Conservation (phyloP, 2,113 vertebrate species). For the Telmatochromis brachygnathus region DNA sequence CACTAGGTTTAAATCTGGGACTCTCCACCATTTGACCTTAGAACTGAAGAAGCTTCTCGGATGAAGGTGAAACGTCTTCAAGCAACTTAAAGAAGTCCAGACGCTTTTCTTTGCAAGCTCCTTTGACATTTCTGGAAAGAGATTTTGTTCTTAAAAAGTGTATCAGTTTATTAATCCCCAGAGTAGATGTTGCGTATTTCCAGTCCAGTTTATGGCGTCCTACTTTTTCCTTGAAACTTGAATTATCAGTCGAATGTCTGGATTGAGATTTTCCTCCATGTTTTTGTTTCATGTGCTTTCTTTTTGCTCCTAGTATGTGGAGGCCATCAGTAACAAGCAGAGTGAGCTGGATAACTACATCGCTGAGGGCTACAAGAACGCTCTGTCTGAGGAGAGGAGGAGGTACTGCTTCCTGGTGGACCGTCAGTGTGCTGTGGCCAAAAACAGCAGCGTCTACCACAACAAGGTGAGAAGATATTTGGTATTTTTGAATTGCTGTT, state of each 20-base stretch:
- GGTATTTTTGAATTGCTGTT: fast-evolving
- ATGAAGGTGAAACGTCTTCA: too few species aligned
- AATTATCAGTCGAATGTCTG: neutral
- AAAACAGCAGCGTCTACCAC: conserved; percentile 82
- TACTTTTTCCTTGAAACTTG: neutral
- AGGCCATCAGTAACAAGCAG: conserved; percentile 92
- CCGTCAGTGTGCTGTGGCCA: conserved; percentile 89
- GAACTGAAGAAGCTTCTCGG: too few species aligned
- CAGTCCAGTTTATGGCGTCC: neutral
- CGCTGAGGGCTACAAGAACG: conserved; percentile 88
- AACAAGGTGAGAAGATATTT: conserved; percentile 78
- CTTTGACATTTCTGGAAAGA: neutral
- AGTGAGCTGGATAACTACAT: conserved; percentile 86
- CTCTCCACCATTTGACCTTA: too few species aligned
- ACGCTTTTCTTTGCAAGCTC: too few species aligned
- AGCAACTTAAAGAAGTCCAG: too few species aligned
- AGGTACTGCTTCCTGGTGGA: conserved; percentile 97
- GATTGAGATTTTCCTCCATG: neutral
- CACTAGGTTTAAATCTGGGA: fast-evolving
- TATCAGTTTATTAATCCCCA: neutral
- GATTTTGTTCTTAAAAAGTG: neutral
- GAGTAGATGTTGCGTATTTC: fast-evolving
- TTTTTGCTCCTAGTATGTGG: conserved; percentile 76
- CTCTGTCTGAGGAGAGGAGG: conserved; percentile 88
- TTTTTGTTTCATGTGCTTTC: neutral